Base-by-base conservation (phyloP, 2,797 vertebrate species). In the Artibeus lituratus region DNA sequence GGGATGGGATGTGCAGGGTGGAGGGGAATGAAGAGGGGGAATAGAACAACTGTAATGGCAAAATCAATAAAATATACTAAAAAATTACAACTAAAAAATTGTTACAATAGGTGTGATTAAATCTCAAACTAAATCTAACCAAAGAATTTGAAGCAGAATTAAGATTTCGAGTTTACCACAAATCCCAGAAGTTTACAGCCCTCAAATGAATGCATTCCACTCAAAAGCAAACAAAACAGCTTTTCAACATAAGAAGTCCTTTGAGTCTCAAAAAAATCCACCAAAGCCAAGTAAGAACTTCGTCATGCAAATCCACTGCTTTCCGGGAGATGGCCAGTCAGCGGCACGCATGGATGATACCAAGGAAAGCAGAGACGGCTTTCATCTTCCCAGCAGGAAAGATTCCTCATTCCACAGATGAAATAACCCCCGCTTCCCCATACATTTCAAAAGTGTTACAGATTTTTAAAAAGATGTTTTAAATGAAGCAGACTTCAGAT, bases 221-320 rank as follows among this genome's bases (percentile, higher is more conserved):
- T 86, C 95, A 98, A 98, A 98, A 97, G 93, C 91, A 97, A 97
- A 98, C 93, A 93, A 97, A 98, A 97, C 97, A 97, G 69, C 87
- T 97, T 98, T 98, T 97, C 96, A 97, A 80, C 76, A 87, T 93
- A 97, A 97, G 94, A 96, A 86, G 92, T 96, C 92, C 97, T 98
- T 95, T 94, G 96, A 95, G 89, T 10, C 21, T 92, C 47, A 96
- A 95, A 76, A 98, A 97, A 97, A 91, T 2, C n/a, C 84, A 93
- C 80, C 81, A 90, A 59, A 82, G 80, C 49, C 74, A 91, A 95
- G 84, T 97, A 97, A 98, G 94, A 91, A 96, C 81, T 96, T 97
- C 84, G 86, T 95, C 95, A 94, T 94, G 53, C 87, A 94, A 90
- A 95, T 74, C 93, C 93, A 22, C 83, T 97, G 86, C 95, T 97